Conservation (phyloP, 2,888 invertebrate species). For the Malthinus flaveolus region DNA sequence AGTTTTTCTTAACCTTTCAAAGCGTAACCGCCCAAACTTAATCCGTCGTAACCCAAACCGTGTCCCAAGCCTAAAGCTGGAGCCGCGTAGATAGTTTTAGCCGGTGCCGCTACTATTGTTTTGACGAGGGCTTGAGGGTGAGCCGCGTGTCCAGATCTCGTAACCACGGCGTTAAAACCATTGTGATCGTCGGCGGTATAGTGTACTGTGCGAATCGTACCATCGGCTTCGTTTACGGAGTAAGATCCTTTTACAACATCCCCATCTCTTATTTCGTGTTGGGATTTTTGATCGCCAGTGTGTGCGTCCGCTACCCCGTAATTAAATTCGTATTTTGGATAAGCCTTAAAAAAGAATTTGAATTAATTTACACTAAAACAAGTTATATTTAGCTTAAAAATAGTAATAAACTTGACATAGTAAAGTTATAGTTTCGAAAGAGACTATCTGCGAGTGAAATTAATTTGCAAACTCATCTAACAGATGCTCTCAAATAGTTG, state of each 20-base stretch:
- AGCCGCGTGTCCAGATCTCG: slow-evolving; percentile 60
- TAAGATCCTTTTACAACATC: slow-evolving; percentile 62
- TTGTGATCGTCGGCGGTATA: slow-evolving; percentile 63
- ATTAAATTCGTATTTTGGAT: slow-evolving; percentile 64
- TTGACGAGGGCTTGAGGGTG: slow-evolving; percentile 53
- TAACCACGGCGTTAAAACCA: slow-evolving; percentile 55
- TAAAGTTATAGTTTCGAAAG: background rate
- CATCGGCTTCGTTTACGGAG: slow-evolving; percentile 61
- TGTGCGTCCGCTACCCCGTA: slow-evolving; percentile 62
- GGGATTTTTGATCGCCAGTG: slow-evolving; percentile 62
- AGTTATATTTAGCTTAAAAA: background rate
- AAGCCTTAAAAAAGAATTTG: slow-evolving; percentile 44
- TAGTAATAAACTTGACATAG: too few relatives aligned
- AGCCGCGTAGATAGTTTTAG: slow-evolving; percentile 34
- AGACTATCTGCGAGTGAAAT: slow-evolving; percentile 6
- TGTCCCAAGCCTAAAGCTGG: slow-evolving; percentile 16
- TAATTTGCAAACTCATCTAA: slow-evolving; percentile 7
- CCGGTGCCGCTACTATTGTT: slow-evolving; percentile 43
- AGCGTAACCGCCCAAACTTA: slow-evolving; percentile 9
- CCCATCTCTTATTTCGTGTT: slow-evolving; percentile 60
- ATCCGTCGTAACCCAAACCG: slow-evolving; percentile 22
- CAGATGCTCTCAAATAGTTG: slow-evolving; percentile 11
- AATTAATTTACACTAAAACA: background rate
- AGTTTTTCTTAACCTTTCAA: slow-evolving; percentile 24
- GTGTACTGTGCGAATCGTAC: slow-evolving; percentile 60